These are phyloP conservation scores for Erannis defoliaria DNA, from an alignment of 2,888 invertebrate species.

Conservation along the genomic window DNA sequence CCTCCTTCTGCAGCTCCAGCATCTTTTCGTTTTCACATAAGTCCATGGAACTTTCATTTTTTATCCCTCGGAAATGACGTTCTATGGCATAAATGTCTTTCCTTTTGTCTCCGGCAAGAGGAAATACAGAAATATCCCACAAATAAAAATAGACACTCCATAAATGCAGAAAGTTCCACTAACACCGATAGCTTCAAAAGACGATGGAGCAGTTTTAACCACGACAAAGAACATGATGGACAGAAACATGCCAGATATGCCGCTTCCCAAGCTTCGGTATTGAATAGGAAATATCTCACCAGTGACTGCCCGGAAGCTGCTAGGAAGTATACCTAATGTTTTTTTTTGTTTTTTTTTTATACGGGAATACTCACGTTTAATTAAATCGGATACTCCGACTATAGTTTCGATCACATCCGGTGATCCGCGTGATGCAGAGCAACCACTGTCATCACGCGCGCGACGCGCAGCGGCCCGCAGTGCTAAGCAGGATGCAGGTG, in stretches of 20 bases:
- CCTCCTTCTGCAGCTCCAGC: conserved; percentile 72
- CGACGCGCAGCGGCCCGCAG: too few species aligned
- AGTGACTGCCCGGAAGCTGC: conserved; percentile 90
- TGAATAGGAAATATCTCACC: conserved; percentile 89
- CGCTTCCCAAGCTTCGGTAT: conserved; percentile 88
- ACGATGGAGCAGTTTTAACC: conserved; percentile 88
- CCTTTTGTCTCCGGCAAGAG: conserved; percentile 90
- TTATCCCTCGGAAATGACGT: conserved; percentile 78
- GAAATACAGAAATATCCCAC: conserved; percentile 85
- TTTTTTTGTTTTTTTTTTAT: too few species aligned
- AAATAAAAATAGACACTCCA: conserved; percentile 83
- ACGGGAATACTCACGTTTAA: too few species aligned
- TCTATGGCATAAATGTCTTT: conserved; percentile 90
- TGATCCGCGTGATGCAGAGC: too few species aligned
- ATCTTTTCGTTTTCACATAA: conserved; percentile 68
- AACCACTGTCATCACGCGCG: too few species aligned
- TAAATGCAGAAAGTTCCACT: conserved; percentile 88
- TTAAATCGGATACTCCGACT: too few species aligned
- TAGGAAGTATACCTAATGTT: conserved; percentile 88
- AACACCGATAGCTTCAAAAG: conserved; percentile 83
- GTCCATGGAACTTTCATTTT: conserved; percentile 46
- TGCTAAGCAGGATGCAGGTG: too few species aligned
- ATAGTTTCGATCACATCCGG: too few species aligned
- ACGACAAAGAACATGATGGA: conserved; percentile 89
- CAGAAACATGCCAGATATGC: conserved; percentile 87